Percentiles rank a stretch among this genome's conserved stretches.
phyloP scores from a whole-genome alignment of 2,888 invertebrate species.

The Agrochola lota region DNA sequence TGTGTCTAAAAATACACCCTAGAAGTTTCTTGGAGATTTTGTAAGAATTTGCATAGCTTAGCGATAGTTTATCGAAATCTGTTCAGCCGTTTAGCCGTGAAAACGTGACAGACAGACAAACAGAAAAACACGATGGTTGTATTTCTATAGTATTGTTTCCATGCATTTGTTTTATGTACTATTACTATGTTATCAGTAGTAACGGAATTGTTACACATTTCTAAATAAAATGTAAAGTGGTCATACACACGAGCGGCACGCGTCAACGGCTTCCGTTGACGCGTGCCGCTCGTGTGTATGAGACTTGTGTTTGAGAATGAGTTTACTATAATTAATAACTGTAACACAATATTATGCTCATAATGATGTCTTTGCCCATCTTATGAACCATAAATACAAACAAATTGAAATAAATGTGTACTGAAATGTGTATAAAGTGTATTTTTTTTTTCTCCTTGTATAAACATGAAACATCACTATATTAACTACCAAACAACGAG shows the following conservation, averaged over 20 bases:
- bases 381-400: not conserved
- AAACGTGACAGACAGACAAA: not conserved
- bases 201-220: no score
- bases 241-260: no score
- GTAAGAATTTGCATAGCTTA: not conserved
- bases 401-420: conserved; percentile 27
- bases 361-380: not conserved
- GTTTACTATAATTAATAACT: not conserved
- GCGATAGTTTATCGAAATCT: not conserved
- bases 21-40: not conserved
- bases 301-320: not conserved
- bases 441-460: not conserved
- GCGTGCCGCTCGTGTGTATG: no score
- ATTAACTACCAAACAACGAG: not conserved
- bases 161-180: not conserved
- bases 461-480: not conserved
- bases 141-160: not conserved
- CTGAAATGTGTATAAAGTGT: conserved; percentile 10
- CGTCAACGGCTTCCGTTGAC: no score
- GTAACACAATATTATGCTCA: not conserved
- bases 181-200: not conserved
- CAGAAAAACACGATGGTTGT: not conserved
- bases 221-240: no score
- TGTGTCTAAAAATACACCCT: not conserved
- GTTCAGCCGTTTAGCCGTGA: not conserved